A percentile compares a stretch with the other conserved stretches of the same genome.
phyloP scores from a whole-genome alignment of 1,140 invertebrate genomes.

The Adelges cooleyi region DNA sequence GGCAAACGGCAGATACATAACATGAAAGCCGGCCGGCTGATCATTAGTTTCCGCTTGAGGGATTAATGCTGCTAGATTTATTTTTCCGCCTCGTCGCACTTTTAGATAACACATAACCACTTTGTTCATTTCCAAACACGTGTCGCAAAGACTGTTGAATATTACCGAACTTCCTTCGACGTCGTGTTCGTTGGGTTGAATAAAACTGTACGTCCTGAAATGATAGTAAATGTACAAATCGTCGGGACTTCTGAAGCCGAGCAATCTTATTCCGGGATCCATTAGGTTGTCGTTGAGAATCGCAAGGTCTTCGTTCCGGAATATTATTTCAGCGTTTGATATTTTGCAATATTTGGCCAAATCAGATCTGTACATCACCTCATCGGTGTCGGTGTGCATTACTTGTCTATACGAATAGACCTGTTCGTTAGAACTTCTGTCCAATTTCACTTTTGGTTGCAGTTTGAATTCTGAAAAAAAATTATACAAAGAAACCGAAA shows the following conservation, averaged over 20 bases:
- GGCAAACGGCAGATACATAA: constrained; percentile 14
- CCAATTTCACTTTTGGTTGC: constrained; percentile 13
- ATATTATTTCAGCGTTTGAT: background rate
- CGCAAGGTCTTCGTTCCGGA: constrained; percentile 5
- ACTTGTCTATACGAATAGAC: background rate
- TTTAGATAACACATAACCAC: constrained; percentile 5
- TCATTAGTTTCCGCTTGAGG: constrained; percentile 18
- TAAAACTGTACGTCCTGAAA: background rate
- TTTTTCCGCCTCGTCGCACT: background rate
- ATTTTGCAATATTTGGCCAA: background rate
- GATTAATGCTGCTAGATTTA: constrained; percentile 2
- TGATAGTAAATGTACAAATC: constrained; percentile 7
- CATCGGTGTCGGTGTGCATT: background rate
- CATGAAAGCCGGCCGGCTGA: constrained; percentile 14
- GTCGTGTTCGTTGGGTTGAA: background rate
- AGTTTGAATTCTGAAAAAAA: constrained; percentile 20
- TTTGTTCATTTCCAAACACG: constrained; percentile 24
- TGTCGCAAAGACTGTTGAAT: background rate
- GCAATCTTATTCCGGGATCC: constrained; percentile 5
- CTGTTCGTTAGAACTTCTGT: constrained; percentile 2
- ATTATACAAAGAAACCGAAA: constrained; percentile 1
- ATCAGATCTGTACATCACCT: constrained; percentile 14
- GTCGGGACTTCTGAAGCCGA: constrained; percentile 5
- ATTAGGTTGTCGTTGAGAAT: background rate
- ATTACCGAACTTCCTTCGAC: background rate